A percentile compares a stretch with the other conserved stretches of the same genome.
Conservation (phyloP, 2,113 vertebrate species). For the Paraplagusia blochii region DNA sequence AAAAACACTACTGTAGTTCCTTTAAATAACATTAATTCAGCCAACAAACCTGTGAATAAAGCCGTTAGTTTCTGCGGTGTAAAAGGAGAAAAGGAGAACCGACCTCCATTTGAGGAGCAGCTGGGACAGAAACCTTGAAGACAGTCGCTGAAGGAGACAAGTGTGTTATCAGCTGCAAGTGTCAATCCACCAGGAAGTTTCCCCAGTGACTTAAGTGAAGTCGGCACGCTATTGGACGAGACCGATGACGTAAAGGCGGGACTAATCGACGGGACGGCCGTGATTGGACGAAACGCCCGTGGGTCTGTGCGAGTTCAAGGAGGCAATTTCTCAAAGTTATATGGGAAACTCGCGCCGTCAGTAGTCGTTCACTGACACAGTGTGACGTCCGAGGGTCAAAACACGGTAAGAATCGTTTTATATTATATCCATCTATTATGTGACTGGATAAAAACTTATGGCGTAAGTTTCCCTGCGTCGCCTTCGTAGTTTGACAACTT, state of each 20-base stretch:
- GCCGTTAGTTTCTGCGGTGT: no score
- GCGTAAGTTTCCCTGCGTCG: neutral
- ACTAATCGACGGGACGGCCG: neutral
- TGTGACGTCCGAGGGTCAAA: neutral
- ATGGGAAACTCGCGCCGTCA: conserved; percentile 9
- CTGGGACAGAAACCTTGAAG: no score
- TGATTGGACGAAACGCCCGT: conserved; percentile 55
- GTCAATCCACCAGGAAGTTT: conserved; percentile 57
- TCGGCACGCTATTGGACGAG: conserved; percentile 56
- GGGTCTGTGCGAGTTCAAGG: conserved; percentile 16
- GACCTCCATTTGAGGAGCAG: no score
- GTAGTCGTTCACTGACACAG: conserved; percentile 9
- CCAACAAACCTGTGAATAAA: no score
- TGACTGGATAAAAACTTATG: neutral
- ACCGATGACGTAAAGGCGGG: conserved; percentile 34
- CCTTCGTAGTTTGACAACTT: conserved; percentile 22
- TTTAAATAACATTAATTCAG: no score
- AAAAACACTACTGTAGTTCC: no score
- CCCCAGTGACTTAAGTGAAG: neutral
- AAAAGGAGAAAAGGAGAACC: no score
- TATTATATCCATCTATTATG: neutral
- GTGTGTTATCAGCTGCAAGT: conserved; percentile 51
- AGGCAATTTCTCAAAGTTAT: conserved; percentile 47
- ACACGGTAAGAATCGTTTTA: conserved; percentile 33
- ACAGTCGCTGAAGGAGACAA: no score